Evolutionary conservation across 2,888 invertebrate species (phyloP), one percentile per base, ranked within the genome.

Genomic region (Drosophila pseudotakahashii): DNA sequence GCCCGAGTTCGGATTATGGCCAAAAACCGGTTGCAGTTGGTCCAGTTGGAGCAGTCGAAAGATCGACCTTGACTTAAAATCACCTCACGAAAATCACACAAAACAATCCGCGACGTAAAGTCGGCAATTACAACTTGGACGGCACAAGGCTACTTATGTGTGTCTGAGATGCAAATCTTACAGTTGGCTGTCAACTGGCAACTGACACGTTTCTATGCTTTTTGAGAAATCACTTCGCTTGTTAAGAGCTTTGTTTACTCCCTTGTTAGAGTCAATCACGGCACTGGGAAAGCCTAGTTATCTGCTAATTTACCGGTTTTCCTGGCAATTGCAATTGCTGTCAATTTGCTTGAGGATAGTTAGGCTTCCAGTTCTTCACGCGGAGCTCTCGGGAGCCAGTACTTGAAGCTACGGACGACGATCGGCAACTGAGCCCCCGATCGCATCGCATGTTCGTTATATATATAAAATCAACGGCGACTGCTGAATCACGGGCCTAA

Each of bases 51-150:
- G 48, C 19, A 16, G 61, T 26, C 66, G 76, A 86, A 82, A 84
- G 84, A 78, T 78, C 37, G 55, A 62, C 82, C 82, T 81, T 87
- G 82, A 81, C 84, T 83, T 60, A 37, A 73, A 77, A 55, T 42
- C 50, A 44, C n/a, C 11, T 48, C 51, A 52, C 39, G 7, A 42
- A 55, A 42, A 58, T 19, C 50, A 66, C 50, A 66, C 64, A 57
- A 44, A 44, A 19, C 36, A 55, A 26, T 14, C 26, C 32, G 16
- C 26, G 39, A 30, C 26, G 51, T 19, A 0, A 51, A 48, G 9
- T 32, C 9, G 7, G 54, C 39, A 57, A 26, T 68, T 68, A 41
- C 13, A 57, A 3, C 26, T 36, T 6, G 4, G 34, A 23, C 52
- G 39, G 13, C 23, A 39, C 41, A 55, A 53, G 39, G 48, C 48